Evolutionary conservation across 2,888 invertebrate genomes (phyloP).

Genomic region (Drosophila macrospina): DNA sequence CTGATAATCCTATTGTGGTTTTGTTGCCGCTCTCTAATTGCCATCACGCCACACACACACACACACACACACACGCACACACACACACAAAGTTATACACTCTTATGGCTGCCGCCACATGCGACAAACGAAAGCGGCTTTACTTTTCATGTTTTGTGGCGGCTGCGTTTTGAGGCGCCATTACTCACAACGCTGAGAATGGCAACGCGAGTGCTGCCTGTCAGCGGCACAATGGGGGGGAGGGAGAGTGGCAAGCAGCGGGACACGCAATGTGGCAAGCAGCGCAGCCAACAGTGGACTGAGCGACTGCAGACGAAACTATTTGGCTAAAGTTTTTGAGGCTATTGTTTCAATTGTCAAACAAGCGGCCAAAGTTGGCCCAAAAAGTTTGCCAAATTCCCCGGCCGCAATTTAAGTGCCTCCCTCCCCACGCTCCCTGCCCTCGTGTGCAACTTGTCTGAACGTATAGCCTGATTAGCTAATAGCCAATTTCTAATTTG

Average conservation of each 20-base stretch:
- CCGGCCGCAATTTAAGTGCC: constrained; percentile 39
- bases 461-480: constrained; percentile 62
- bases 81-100: constrained; percentile 15
- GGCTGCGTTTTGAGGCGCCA: constrained; percentile 77
- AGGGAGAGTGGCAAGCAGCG: no score
- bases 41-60: constrained; percentile 35
- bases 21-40: constrained; percentile 65
- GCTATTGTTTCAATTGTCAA: constrained; percentile 72
- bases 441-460: constrained; percentile 2
- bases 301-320: constrained; percentile 30
- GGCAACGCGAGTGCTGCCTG: constrained; percentile 30
- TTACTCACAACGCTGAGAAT: constrained; percentile 63
- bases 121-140: constrained; percentile 69
- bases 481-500: constrained; percentile 55
- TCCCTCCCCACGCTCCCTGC: not conserved
- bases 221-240: constrained; percentile 2
- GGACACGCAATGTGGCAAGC: not conserved
- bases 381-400: constrained; percentile 50
- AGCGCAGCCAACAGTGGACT: not conserved
- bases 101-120: constrained; percentile 5
- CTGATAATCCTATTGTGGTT: constrained; percentile 80
- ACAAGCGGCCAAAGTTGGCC: constrained; percentile 43
- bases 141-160: constrained; percentile 72
- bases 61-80: constrained; percentile 22
- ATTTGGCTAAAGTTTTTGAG: constrained; percentile 47